These are phyloP conservation scores for Drosophila trichaetosa DNA, from an alignment of 2,888 invertebrate genomes.

Conservation along the genomic window DNA sequence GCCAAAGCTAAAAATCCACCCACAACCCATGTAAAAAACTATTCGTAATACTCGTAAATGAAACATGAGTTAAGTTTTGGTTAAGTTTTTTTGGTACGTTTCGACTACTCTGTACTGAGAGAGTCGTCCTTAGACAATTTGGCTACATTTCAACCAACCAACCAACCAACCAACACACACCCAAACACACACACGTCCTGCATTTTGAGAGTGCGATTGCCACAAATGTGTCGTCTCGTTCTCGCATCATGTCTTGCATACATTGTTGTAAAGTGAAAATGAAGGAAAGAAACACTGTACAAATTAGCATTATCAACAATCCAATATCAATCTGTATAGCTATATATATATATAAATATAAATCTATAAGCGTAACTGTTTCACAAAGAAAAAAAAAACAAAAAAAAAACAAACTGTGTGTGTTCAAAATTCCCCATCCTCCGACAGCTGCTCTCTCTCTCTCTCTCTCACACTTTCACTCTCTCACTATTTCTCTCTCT, in stretches of 20 bases:
- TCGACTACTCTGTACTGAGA: slow-evolving; percentile 12
- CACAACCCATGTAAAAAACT: slow-evolving; percentile 49
- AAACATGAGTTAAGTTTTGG: slow-evolving; percentile 34
- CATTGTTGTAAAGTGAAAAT: slow-evolving; percentile 13
- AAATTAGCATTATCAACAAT: slow-evolving; percentile 48
- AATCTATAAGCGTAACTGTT: slow-evolving; percentile 48
- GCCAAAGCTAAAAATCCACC: slow-evolving; percentile 8
- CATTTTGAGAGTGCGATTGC: slow-evolving; percentile 34
- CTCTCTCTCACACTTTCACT: background rate
- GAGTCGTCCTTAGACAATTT: slow-evolving; percentile 31
- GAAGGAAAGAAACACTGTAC: slow-evolving; percentile 43
- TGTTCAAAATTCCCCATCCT: slow-evolving; percentile 25
- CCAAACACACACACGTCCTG: slow-evolving; percentile 19
- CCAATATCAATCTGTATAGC: slow-evolving; percentile 39
- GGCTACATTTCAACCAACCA: slow-evolving; percentile 1
- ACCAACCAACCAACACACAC: background rate
- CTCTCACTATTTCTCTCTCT: slow-evolving; percentile 10
- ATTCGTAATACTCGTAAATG: slow-evolving; percentile 29
- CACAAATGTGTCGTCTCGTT: slow-evolving; percentile 51
- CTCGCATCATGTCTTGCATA: slow-evolving; percentile 47
- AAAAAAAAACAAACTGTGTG: slow-evolving; percentile 13
- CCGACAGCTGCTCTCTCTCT: slow-evolving; percentile 42
- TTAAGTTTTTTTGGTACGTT: slow-evolving; percentile 32
- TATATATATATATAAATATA: slow-evolving; percentile 11
- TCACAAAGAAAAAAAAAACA: slow-evolving; percentile 17